A percentile compares a stretch with the other conserved stretches of the same genome.
These are phyloP conservation scores for Plebejus anna DNA, from an alignment of 2,888 invertebrate species.

Conservation along the genomic window DNA sequence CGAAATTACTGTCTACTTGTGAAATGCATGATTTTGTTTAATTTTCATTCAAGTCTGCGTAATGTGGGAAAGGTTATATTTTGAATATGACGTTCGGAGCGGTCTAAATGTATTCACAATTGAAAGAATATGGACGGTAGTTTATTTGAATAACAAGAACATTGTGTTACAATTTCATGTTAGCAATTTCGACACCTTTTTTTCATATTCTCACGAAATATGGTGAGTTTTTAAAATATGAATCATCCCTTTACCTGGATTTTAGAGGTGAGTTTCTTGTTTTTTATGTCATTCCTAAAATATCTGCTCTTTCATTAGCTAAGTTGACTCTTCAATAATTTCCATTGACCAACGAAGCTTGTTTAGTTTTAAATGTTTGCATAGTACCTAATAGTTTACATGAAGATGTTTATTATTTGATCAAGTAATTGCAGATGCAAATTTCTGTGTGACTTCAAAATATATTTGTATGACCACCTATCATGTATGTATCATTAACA, in stretches of 20 bases:
- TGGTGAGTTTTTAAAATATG: not conserved
- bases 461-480: slow-evolving; percentile 43
- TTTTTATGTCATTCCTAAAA: not conserved
- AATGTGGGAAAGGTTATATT: not conserved
- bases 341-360: not conserved
- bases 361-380: slow-evolving; percentile 14
- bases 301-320: not conserved
- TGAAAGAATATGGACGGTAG: not conserved
- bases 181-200: not conserved
- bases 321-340: not conserved
- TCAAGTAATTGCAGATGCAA: slow-evolving; percentile 34
- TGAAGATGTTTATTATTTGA: slow-evolving; percentile 29
- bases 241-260: not conserved
- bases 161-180: not conserved
- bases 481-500: slow-evolving; percentile 34
- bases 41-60: slow-evolving; percentile 15
- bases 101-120: not conserved
- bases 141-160: slow-evolving; percentile 7
- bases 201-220: not conserved
- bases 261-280: not conserved
- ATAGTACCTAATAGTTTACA: slow-evolving; percentile 10
- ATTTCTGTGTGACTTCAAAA: slow-evolving; percentile 36
- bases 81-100: not conserved
- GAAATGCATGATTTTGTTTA: slow-evolving; percentile 18
- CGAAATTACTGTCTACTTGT: slow-evolving; percentile 21